Percentiles rank a stretch among this genome's conserved stretches.
These are phyloP conservation scores for Macropus fuliginosus DNA, from an alignment of 2,797 vertebrate species.

Conservation along the genomic window DNA sequence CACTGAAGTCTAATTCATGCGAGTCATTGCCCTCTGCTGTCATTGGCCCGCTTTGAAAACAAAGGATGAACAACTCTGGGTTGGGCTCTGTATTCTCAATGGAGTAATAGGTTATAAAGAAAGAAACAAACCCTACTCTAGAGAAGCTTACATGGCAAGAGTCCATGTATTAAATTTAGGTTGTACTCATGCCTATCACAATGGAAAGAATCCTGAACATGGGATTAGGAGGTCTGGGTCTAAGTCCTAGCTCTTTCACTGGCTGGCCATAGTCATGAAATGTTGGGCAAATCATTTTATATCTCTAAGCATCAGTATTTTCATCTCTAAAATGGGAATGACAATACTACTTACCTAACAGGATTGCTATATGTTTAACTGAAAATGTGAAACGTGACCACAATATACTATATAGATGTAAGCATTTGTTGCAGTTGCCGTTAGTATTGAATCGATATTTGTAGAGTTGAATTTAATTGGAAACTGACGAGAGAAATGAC, in stretches of 20 bases:
- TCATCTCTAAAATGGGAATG: not conserved
- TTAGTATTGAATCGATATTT: not conserved
- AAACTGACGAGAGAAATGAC: not conserved
- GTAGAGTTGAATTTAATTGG: constrained; percentile 26
- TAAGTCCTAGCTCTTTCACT: not conserved
- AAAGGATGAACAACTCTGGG: too few relatives aligned
- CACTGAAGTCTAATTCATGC: too few relatives aligned
- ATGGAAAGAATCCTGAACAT: not conserved
- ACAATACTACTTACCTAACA: not conserved
- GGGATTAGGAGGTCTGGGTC: not conserved
- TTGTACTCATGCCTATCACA: too few relatives aligned
- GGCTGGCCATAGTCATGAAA: not conserved
- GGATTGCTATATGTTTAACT: not conserved
- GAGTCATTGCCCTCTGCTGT: too few relatives aligned
- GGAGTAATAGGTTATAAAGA: too few relatives aligned
- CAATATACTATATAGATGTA: not conserved
- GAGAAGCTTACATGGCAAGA: too few relatives aligned
- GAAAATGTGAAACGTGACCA: not conserved
- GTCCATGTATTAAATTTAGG: too few relatives aligned
- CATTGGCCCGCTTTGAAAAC: too few relatives aligned
- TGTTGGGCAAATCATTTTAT: not conserved
- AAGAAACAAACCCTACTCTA: too few relatives aligned
- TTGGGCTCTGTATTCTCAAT: too few relatives aligned
- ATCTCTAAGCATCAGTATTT: not conserved
- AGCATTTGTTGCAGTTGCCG: not conserved